These are phyloP conservation scores for Heterodera filipjevi DNA, from an alignment of 2,888 invertebrate species.

Conservation along the genomic window DNA sequence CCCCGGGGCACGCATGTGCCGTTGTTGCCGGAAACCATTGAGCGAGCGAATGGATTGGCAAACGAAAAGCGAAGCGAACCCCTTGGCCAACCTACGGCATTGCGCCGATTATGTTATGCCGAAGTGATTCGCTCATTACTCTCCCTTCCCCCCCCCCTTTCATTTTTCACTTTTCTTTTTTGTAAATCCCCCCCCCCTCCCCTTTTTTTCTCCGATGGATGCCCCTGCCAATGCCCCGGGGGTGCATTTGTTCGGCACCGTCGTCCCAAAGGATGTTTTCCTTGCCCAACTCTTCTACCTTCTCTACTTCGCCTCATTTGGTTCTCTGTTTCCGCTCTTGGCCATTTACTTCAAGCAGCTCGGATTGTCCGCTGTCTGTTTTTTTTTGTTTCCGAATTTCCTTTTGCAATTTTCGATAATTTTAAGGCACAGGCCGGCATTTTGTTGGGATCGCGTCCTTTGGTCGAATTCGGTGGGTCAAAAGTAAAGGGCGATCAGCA, in stretches of 20 bases:
- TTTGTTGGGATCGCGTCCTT: slow-evolving; percentile 86
- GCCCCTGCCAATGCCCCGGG: neutral
- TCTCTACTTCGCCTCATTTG: slow-evolving; percentile 98
- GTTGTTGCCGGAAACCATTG: neutral
- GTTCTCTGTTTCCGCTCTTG: slow-evolving; percentile 94
- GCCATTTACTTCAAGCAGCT: slow-evolving; percentile 99
- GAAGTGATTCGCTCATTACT: neutral
- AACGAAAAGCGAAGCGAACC: neutral
- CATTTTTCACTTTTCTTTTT: neutral
- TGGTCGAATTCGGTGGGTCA: slow-evolving; percentile 80
- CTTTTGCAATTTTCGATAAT: neutral
- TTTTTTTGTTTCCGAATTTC: slow-evolving; percentile 5
- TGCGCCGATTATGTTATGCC: neutral
- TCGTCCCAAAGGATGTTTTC: slow-evolving; percentile 83
- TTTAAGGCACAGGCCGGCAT: slow-evolving; percentile 63
- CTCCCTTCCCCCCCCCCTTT: neutral
- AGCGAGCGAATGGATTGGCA: neutral
- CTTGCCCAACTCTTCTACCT: slow-evolving; percentile 97
- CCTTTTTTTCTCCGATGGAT: neutral
- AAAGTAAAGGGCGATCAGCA: neutral
- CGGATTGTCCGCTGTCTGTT: slow-evolving; percentile 88
- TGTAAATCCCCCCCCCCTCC: neutral
- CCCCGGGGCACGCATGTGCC: neutral
- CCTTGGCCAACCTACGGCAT: neutral
- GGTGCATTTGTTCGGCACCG: slow-evolving; percentile 54